Conservation (phyloP, 2,113 vertebrate species). For the Mionectes macconnelli region DNA sequence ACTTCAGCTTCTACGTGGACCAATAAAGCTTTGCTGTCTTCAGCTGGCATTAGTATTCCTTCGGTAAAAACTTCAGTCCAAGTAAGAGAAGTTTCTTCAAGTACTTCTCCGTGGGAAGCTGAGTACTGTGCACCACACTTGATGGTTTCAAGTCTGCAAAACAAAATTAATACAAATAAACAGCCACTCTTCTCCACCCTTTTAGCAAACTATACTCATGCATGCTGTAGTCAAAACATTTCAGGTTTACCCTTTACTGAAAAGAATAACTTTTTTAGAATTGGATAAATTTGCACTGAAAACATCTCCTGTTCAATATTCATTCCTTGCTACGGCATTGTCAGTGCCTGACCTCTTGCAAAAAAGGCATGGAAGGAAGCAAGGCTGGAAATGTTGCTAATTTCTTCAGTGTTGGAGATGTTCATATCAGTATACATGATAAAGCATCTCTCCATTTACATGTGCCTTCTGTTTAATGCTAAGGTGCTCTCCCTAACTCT, state of each 20-base stretch:
- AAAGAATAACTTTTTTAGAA: neutral
- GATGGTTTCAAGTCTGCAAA: neutral
- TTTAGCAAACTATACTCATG: neutral
- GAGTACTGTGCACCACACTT: neutral
- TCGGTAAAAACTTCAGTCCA: neutral
- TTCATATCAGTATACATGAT: neutral
- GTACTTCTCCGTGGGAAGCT: neutral
- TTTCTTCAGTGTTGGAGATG: neutral
- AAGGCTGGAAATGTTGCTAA: neutral
- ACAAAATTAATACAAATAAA: slow-evolving; percentile 20
- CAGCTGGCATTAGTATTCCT: neutral
- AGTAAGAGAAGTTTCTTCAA: slow-evolving; percentile 21
- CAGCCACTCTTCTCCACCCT: neutral
- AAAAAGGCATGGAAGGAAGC: neutral
- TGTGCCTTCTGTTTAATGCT: neutral
- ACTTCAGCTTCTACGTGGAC: slow-evolving; percentile 11
- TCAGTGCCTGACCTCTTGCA: neutral
- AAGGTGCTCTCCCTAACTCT: neutral
- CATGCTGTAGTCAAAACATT: neutral
- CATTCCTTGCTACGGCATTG: neutral
- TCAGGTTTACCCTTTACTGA: neutral
- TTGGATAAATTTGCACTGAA: neutral
- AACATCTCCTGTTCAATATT: neutral
- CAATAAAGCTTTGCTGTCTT: neutral
- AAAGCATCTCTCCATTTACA: neutral